A percentile compares a stretch with the other conserved stretches of the same genome.
Conservation (phyloP, 2,888 invertebrate genomes). For the Galerucella calmariensis region DNA sequence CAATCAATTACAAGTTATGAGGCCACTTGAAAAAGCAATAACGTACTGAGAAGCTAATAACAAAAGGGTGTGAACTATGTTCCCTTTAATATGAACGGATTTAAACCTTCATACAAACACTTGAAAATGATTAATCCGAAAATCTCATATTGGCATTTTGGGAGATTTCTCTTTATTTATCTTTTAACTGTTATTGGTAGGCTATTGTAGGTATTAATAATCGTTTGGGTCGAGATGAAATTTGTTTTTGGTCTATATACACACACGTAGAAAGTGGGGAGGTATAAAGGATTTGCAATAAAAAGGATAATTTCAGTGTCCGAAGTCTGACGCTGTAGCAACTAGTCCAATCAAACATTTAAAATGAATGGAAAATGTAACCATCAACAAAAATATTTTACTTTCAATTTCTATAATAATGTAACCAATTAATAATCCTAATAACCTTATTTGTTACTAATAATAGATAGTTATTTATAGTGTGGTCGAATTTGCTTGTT, state of each 20-base stretch:
- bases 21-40: slow-evolving; percentile 53
- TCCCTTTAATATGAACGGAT: slow-evolving; percentile 55
- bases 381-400: too few species aligned
- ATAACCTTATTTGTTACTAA: too few species aligned
- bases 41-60: slow-evolving; percentile 49
- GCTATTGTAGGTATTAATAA: slow-evolving; percentile 13
- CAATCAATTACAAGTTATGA: slow-evolving; percentile 33
- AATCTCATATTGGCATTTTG: slow-evolving; percentile 54
- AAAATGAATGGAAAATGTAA: too few species aligned
- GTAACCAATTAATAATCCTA: too few species aligned
- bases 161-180: slow-evolving; percentile 22
- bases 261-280: slow-evolving; percentile 13
- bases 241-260: slow-evolving; percentile 27
- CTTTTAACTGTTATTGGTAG: neutral
- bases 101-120: slow-evolving; percentile 52
- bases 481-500: too few species aligned
- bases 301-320: too few species aligned
- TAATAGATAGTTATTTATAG: too few species aligned
- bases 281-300: too few species aligned
- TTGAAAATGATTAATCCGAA: slow-evolving; percentile 53
- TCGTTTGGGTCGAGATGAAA: neutral
- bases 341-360: too few species aligned
- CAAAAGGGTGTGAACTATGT: slow-evolving; percentile 49
- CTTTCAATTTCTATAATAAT: too few species aligned
- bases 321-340: too few species aligned